These are phyloP conservation scores for Watsonalla cultraria DNA, from an alignment of 2,888 invertebrate species.

Conservation along the genomic window DNA sequence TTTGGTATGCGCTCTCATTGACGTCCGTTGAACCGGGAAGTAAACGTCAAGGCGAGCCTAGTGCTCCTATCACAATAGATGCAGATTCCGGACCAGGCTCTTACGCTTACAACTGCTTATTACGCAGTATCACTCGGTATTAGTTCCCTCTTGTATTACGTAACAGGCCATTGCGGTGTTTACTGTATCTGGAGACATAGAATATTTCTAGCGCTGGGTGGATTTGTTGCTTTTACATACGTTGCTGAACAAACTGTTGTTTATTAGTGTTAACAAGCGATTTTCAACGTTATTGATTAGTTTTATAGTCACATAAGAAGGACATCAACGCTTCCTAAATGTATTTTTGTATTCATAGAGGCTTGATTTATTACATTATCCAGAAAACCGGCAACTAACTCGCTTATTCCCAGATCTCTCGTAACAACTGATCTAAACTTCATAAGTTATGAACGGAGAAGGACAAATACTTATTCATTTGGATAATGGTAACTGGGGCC, in stretches of 20 bases:
- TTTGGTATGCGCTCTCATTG: constrained; percentile 48
- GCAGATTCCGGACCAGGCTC: constrained; percentile 15
- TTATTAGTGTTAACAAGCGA: no score
- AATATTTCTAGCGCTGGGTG: no score
- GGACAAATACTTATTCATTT: no score
- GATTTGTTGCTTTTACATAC: no score
- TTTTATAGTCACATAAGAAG: no score
- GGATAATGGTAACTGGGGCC: no score
- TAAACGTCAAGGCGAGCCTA: constrained; percentile 27
- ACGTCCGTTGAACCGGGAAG: constrained; percentile 56
- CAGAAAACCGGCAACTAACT: no score
- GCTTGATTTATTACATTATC: not conserved
- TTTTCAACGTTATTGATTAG: no score
- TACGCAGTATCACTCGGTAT: not conserved
- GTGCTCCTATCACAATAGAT: constrained; percentile 27
- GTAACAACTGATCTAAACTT: no score
- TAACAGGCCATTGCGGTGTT: not conserved
- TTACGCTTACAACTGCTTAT: constrained; percentile 8
- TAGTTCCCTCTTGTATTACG: not conserved
- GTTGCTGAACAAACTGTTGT: no score
- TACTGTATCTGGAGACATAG: not conserved
- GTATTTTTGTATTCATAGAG: not conserved
- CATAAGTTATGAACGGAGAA: no score
- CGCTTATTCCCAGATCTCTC: no score
- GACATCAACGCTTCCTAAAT: not conserved